Conservation (phyloP, 2,888 invertebrate genomes). For the Amphipyra berbera region DNA sequence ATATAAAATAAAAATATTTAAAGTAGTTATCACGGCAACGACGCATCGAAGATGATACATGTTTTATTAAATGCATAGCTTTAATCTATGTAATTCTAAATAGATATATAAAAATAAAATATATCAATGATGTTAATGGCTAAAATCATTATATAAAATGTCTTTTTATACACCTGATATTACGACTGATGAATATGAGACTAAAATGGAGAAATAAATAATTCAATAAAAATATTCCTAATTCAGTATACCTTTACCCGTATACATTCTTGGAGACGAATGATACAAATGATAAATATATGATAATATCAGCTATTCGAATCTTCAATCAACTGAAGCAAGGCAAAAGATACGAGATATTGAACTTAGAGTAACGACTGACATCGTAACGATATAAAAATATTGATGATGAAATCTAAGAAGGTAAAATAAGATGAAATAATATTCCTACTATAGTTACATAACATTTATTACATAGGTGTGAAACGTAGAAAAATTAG, state of each 20-base stretch:
- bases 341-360: conserved; percentile 36
- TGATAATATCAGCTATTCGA: conserved; percentile 40
- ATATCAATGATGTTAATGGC: conserved; percentile 62
- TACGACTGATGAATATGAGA: conserved; percentile 75
- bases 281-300: conserved; percentile 26
- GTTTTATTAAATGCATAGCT: conserved; percentile 68
- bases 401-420: conserved; percentile 51
- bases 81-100: conserved; percentile 74
- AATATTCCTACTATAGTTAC: conserved; percentile 73
- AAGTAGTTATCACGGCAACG: conserved; percentile 63
- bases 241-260: conserved; percentile 32
- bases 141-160: conserved; percentile 60
- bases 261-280: conserved; percentile 27
- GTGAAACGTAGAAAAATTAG: conserved; percentile 68
- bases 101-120: conserved; percentile 62
- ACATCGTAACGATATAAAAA: conserved; percentile 56
- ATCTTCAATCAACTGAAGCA: conserved; percentile 33
- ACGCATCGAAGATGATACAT: conserved; percentile 71
- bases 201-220: conserved; percentile 66
- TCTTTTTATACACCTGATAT: conserved; percentile 65
- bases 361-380: conserved; percentile 59
- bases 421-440: conserved; percentile 53
- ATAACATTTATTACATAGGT: conserved; percentile 63
- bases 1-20: conserved; percentile 43
- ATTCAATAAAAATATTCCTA: conserved; percentile 53